Percentiles rank a stretch among this genome's conserved stretches.
These are phyloP conservation scores for Andrena trimmerana DNA, from an alignment of 2,888 invertebrate genomes.

Conservation along the genomic window DNA sequence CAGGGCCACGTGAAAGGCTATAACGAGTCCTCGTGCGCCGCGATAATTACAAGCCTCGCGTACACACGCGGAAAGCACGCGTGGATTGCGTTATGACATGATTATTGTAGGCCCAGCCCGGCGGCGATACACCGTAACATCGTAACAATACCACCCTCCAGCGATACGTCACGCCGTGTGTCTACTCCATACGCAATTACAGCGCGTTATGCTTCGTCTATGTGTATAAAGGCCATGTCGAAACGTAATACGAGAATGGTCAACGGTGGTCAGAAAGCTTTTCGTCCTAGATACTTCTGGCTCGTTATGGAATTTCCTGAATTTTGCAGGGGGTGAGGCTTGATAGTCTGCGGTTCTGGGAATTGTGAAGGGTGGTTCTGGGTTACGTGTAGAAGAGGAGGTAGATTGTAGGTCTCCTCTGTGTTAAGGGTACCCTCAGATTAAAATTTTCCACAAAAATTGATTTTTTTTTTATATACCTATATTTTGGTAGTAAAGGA, in stretches of 20 bases:
- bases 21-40: slow-evolving; percentile 71
- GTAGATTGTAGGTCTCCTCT: too few species aligned
- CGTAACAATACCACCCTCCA: slow-evolving; percentile 79
- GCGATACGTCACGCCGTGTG: slow-evolving; percentile 82
- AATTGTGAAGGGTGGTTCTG: too few species aligned
- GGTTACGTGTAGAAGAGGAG: too few species aligned
- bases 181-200: slow-evolving; percentile 79
- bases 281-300: background rate
- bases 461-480: too few species aligned
- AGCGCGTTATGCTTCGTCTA: slow-evolving; percentile 62
- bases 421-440: too few species aligned
- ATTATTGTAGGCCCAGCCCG: slow-evolving; percentile 70
- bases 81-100: slow-evolving; percentile 79
- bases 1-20: slow-evolving; percentile 67
- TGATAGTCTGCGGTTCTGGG: too few species aligned
- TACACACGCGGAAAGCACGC: slow-evolving; percentile 70
- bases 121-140: slow-evolving; percentile 65
- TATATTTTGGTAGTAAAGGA: too few species aligned
- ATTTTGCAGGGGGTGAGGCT: too few species aligned
- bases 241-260: background rate
- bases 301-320: background rate
- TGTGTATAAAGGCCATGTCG: slow-evolving; percentile 32
- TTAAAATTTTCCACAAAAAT: too few species aligned
- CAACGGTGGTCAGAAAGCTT: background rate
- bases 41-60: slow-evolving; percentile 72